Percentiles rank a stretch among this genome's conserved stretches.
These are phyloP conservation scores for Tenodera sinensis DNA, from an alignment of 2,888 invertebrate species.

Conservation along the genomic window DNA sequence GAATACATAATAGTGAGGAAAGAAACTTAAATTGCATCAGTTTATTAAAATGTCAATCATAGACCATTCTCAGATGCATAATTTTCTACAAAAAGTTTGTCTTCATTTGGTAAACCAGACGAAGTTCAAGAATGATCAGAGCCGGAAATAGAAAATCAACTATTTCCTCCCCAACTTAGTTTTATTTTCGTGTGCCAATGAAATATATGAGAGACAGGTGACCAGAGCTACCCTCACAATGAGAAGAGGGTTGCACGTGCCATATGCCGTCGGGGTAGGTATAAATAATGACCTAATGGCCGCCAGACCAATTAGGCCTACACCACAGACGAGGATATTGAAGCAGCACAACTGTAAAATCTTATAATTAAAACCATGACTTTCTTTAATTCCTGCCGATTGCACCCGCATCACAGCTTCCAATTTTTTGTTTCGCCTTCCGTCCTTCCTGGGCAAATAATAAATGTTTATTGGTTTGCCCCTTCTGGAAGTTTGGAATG, in stretches of 20 bases:
- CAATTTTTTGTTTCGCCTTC: not conserved
- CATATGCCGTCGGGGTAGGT: constrained; percentile 7
- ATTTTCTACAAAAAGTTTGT: not conserved
- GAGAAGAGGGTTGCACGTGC: constrained; percentile 9
- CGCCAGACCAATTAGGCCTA: constrained; percentile 4
- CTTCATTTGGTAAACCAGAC: not conserved
- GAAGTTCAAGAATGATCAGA: not conserved
- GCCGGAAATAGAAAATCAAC: constrained; percentile 1
- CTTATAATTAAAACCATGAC: constrained; percentile 24
- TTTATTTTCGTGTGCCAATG: constrained; percentile 1
- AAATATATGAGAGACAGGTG: constrained; percentile 15
- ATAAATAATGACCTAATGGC: constrained; percentile 11
- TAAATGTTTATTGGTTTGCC: not conserved
- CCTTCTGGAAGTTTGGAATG: not conserved
- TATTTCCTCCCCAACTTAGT: not conserved
- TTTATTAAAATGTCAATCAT: too few relatives aligned
- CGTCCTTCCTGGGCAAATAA: not conserved
- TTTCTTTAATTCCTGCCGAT: constrained; percentile 15
- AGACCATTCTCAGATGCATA: too few relatives aligned
- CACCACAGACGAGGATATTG: not conserved
- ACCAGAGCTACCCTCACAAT: not conserved
- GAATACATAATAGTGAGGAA: too few relatives aligned
- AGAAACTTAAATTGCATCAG: too few relatives aligned
- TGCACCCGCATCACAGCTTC: not conserved
- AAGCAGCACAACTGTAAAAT: not conserved